Percentiles rank a stretch among this genome's conserved stretches.
phyloP scores from a whole-genome alignment of 92 coral and sea anemone species.

The Phenganax stokvisi region DNA sequence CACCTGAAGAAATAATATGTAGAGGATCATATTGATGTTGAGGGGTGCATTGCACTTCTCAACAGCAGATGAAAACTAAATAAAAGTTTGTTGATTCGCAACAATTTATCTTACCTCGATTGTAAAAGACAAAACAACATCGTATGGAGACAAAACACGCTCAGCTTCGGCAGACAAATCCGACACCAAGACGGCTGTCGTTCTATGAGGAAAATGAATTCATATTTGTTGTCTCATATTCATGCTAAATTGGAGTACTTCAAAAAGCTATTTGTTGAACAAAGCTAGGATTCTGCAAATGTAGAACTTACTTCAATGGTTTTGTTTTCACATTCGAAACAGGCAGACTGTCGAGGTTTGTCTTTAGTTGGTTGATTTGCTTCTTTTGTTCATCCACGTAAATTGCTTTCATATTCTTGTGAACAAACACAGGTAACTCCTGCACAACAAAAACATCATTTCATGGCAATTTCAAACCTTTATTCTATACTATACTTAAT shows the following conservation, averaged over 20 bases:
- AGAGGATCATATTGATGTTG: background rate
- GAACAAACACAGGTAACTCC: conserved; percentile 78
- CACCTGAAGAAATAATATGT: conserved; percentile 46
- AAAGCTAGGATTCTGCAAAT: background rate
- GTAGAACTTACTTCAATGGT: conserved; percentile 25
- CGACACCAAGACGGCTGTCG: conserved; percentile 49
- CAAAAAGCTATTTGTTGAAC: background rate
- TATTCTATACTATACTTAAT: background rate
- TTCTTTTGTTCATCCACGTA: conserved; percentile 83
- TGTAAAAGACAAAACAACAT: conserved; percentile 85
- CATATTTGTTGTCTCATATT: too few relatives aligned
- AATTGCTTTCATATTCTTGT: conserved; percentile 83
- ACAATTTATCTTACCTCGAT: conserved; percentile 59
- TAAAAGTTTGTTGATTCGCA: too few relatives aligned
- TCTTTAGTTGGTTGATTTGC: conserved; percentile 66
- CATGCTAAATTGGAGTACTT: background rate
- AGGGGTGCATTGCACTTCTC: background rate
- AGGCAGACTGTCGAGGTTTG: conserved; percentile 77
- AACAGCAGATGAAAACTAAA: background rate
- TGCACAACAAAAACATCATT: conserved; percentile 24
- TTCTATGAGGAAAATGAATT: background rate
- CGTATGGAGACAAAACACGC: conserved; percentile 74
- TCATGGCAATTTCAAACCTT: background rate
- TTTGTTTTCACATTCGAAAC: conserved; percentile 64
- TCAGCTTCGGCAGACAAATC: conserved; percentile 53